These are phyloP conservation scores for Therioaphis trifolii DNA, from an alignment of 2,888 invertebrate species.

Conservation along the genomic window DNA sequence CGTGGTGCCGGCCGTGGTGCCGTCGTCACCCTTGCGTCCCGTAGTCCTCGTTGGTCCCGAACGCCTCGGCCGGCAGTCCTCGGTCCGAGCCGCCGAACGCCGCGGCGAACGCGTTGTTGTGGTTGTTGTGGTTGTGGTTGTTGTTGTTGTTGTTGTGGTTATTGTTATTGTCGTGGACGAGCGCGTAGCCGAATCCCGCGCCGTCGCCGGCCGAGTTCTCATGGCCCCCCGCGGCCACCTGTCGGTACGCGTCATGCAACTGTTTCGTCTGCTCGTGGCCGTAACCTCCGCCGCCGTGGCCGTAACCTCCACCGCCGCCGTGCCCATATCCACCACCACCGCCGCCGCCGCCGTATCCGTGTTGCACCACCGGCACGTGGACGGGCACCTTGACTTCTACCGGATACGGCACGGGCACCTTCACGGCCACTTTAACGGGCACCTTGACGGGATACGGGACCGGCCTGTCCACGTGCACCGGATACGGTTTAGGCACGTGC, in stretches of 20 bases:
- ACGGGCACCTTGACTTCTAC: constrained; percentile 76
- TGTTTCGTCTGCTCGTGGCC: neutral
- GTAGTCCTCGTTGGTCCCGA: constrained; percentile 66
- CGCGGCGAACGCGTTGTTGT: constrained; percentile 67
- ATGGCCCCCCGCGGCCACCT: neutral
- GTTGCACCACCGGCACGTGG: constrained; percentile 72
- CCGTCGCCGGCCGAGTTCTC: neutral
- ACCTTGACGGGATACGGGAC: constrained; percentile 82
- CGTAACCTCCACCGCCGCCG: no score
- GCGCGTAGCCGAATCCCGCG: neutral
- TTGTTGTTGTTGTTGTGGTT: constrained; percentile 64
- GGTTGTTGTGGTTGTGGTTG: constrained; percentile 49
- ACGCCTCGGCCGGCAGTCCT: constrained; percentile 65
- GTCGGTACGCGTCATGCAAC: neutral
- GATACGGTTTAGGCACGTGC: constrained; percentile 81
- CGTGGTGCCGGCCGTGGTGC: no score
- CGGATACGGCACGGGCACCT: constrained; percentile 78
- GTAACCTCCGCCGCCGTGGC: no score
- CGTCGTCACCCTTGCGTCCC: constrained; percentile 63
- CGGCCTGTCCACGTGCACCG: constrained; percentile 80
- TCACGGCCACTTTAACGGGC: constrained; percentile 77
- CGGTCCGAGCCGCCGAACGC: constrained; percentile 67
- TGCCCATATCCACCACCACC: neutral
- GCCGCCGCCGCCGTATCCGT: constrained; percentile 10
- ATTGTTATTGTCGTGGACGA: neutral